Evolutionary conservation across 2,113 vertebrate species (phyloP), one percentile per base, ranked within the genome.

Genomic region (Condylura cristata): DNA sequence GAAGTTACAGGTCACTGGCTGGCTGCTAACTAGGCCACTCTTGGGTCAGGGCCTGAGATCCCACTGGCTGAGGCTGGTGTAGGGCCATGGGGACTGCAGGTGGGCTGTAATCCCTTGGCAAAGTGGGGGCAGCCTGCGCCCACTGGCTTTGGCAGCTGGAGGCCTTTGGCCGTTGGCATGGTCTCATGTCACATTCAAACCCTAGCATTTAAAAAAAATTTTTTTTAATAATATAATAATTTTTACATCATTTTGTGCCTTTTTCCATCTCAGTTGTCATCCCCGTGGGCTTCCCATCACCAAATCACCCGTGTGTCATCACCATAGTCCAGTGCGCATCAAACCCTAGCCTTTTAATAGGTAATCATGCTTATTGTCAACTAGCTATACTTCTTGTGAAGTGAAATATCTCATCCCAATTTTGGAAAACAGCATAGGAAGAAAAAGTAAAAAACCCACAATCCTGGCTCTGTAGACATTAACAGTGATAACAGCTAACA

Each of bases 361-460:
- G 32, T 48, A 71, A 70, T 85, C 13, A 20, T 41, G 63, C 79
- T 75, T 39, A 32, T 44, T 68, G 10, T 61, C 10, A 80, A 89
- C 7, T 51, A 26, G 46, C 71, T 78, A 14, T 72, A 63, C 48
- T 63, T 65, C n/a, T 53, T 6, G 9, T 46, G 20, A 93, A 85
- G 46, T 71, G n/a, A 65, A 11, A 51, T 83, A 87, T 84, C 34
- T 75, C 85, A 44, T 63, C 63, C 16, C 30, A 39, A 0, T 86
- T 91, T 93, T 89, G 63, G 84, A 66, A 80, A 91, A 26, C 20
- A 86, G 53, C 37, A 53, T 8, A 82, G 37, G 66, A 91, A 85
- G 51, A 65, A 61, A 74, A 79, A 84, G 51, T 70, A 17, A 65
- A 92, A 78, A 30, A 16, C 70, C 11, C 34, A 34, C 18, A 56